These are phyloP conservation scores for Hystrix brachyura DNA, from an alignment of 2,113 vertebrate genomes.

Conservation along the genomic window DNA sequence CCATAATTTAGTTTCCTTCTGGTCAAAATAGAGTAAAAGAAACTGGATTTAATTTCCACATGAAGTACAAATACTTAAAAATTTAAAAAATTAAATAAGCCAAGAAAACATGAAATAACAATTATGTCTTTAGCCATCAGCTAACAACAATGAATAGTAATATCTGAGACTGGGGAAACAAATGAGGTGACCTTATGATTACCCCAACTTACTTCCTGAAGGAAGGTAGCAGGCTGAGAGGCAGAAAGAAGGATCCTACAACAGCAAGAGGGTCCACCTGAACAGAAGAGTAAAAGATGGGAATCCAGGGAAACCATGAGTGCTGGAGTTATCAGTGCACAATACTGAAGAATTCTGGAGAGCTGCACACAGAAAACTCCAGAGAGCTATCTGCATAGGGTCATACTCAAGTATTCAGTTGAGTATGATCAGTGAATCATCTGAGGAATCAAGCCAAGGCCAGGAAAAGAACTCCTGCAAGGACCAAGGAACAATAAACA, in stretches of 20 bases:
- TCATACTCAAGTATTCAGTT: not conserved
- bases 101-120: conserved; percentile 48
- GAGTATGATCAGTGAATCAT: not conserved
- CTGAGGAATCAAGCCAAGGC: not conserved
- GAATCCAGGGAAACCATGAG: not conserved
- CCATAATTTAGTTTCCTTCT: conserved; percentile 1
- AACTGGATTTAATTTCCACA: not conserved
- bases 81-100: not conserved
- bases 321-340: not conserved
- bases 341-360: not conserved
- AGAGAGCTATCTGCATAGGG: not conserved
- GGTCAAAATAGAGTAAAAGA: conserved; percentile 21
- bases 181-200: not conserved
- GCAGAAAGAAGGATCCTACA: not conserved
- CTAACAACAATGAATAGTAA: not conserved
- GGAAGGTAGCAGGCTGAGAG: not conserved
- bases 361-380: not conserved
- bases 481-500: not conserved
- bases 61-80: conserved; percentile 5
- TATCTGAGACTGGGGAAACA: not conserved
- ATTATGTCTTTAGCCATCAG: not conserved
- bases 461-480: not conserved
- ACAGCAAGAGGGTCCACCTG: not conserved
- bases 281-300: not conserved
- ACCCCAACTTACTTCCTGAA: not conserved